Evolutionary conservation across 2,113 vertebrate genomes (phyloP).

Genomic region (Elephantulus edwardii): DNA sequence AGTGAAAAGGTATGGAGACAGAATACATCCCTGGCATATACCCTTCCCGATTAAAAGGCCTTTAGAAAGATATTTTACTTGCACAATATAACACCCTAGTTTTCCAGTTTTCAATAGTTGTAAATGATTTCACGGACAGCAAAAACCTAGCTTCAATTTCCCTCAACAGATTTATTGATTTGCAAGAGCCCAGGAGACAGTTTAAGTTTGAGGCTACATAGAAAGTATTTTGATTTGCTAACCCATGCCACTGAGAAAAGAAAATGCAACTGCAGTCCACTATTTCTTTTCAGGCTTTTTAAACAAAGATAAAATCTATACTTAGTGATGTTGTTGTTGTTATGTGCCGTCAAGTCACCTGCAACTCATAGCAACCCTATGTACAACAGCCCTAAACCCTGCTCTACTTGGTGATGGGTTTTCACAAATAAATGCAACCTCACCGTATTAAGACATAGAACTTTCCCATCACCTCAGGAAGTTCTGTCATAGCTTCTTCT

Average conservation of each 20-base stretch:
- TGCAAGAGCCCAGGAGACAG: background rate
- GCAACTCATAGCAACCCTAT: no score
- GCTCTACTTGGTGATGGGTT: constrained; percentile 12
- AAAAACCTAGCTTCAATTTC: background rate
- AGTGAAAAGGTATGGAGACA: no score
- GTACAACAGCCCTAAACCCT: no score
- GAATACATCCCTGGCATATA: no score
- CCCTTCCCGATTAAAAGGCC: no score
- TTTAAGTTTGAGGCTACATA: no score
- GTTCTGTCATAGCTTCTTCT: background rate
- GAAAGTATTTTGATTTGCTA: constrained; percentile 20
- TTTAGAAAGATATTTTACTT: constrained; percentile 39
- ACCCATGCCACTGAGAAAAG: background rate
- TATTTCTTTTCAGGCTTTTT: constrained; percentile 11
- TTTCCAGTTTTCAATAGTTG: background rate
- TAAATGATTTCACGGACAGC: constrained; percentile 6
- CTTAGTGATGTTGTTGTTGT: no score
- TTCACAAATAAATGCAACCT: background rate
- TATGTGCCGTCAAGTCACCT: no score
- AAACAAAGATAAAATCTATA: constrained; percentile 5
- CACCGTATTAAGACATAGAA: background rate
- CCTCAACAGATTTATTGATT: background rate
- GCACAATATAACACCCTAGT: background rate
- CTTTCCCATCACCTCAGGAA: background rate
- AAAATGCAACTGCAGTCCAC: background rate